Evolutionary conservation across 2,113 vertebrate genomes (phyloP).

Genomic region (Laticauda colubrina): DNA sequence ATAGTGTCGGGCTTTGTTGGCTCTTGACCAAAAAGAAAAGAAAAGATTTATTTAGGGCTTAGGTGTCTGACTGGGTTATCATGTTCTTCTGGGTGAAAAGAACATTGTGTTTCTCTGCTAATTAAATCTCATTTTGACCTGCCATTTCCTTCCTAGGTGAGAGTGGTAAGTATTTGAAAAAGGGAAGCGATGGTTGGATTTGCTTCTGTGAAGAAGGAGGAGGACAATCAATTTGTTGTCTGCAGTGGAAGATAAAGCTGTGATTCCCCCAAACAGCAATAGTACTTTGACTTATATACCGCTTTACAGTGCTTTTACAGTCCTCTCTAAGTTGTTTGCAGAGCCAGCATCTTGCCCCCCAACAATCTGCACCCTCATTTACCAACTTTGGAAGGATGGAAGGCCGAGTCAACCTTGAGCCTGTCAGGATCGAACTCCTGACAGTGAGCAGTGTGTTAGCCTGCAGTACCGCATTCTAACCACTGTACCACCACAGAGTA

Average conservation of each 20-base stretch:
- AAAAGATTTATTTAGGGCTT: neutral
- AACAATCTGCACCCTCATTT: neutral
- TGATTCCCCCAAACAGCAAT: neutral
- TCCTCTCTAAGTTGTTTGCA: neutral
- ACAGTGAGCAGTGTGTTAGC: neutral
- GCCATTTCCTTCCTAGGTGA: neutral
- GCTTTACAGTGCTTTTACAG: neutral
- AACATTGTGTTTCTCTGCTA: fast-evolving
- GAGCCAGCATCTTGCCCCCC: neutral
- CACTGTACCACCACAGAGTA: no score
- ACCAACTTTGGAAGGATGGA: neutral
- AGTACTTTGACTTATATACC: neutral
- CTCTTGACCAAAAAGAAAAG: neutral
- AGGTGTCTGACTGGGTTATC: neutral
- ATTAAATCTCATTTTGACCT: neutral
- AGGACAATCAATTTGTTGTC: neutral
- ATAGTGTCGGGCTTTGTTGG: neutral
- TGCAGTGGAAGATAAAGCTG: neutral
- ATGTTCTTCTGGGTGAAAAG: neutral
- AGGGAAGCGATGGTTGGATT: fast-evolving
- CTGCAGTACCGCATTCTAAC: neutral
- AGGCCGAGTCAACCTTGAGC: neutral
- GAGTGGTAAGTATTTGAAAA: slow-evolving; percentile 48
- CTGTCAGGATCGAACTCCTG: neutral
- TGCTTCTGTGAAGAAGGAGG: neutral